A percentile compares a stretch with the other conserved stretches of the same genome.
These are phyloP conservation scores for Lasioglossum lativentre DNA, from an alignment of 2,888 invertebrate genomes.

Conservation along the genomic window DNA sequence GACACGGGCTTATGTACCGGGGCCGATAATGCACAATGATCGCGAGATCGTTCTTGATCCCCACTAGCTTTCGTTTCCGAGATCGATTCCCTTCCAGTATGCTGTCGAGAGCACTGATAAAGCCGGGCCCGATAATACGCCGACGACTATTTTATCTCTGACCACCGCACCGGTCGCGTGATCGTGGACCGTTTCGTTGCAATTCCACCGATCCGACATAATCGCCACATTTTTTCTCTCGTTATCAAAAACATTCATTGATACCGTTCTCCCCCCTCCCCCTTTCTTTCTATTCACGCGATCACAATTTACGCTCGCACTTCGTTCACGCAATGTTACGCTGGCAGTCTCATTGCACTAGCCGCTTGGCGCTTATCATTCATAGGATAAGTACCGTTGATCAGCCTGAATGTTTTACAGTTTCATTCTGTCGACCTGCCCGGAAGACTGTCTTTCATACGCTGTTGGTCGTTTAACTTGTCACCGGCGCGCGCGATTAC, in stretches of 20 bases:
- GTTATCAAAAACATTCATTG: conserved; percentile 37
- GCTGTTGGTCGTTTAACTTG: not conserved
- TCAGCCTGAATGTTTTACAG: not conserved
- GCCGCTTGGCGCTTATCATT: not conserved
- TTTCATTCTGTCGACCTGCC: not conserved
- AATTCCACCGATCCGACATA: conserved; percentile 17
- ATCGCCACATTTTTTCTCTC: not conserved
- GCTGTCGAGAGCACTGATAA: conserved; percentile 35
- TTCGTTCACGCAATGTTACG: conserved; percentile 10
- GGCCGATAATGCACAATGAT: conserved; percentile 53
- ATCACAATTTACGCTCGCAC: not conserved
- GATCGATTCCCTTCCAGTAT: conserved; percentile 44
- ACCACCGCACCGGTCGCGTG: conserved; percentile 8
- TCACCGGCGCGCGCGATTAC: not conserved
- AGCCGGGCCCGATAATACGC: conserved; percentile 21
- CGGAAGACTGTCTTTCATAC: not conserved
- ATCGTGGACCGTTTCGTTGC: conserved; percentile 35
- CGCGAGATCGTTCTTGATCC: conserved; percentile 32
- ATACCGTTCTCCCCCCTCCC: not conserved
- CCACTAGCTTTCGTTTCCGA: conserved; percentile 5
- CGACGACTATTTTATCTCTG: conserved; percentile 33
- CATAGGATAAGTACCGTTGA: not conserved
- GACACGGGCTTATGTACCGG: conserved; percentile 26
- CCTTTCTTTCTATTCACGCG: not conserved
- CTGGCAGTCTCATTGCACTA: not conserved